A percentile compares a stretch with the other conserved stretches of the same genome.
Conservation (phyloP, 2,113 vertebrate species). For the Scolopax mira region DNA sequence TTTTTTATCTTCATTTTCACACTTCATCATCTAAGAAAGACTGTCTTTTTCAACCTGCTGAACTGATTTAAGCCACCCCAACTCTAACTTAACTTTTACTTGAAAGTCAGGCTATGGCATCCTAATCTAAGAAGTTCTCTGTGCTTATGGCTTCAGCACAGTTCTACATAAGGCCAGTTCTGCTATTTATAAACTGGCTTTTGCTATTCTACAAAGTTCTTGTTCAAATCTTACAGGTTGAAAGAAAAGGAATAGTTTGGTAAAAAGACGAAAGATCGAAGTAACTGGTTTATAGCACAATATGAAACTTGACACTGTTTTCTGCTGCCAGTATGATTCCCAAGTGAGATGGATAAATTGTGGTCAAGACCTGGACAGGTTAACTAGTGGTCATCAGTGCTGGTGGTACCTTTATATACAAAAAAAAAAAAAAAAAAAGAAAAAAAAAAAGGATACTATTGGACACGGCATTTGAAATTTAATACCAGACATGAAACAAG, state of each 20-base stretch:
- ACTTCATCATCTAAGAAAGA: constrained; percentile 55
- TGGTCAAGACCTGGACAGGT: constrained; percentile 66
- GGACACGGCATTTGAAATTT: constrained; percentile 64
- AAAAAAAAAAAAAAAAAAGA: constrained; percentile 25
- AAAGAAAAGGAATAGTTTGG: neutral
- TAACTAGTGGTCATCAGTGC: constrained; percentile 57
- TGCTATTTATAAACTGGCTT: constrained; percentile 20
- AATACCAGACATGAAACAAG: constrained; percentile 70
- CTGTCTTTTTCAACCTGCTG: constrained; percentile 62
- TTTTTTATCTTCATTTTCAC: constrained; percentile 62
- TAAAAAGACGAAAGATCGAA: neutral
- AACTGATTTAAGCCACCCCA: constrained; percentile 51
- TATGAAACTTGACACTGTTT: constrained; percentile 42
- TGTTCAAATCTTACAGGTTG: neutral
- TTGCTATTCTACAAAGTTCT: neutral
- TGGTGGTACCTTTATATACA: constrained; percentile 50
- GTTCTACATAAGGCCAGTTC: constrained; percentile 3
- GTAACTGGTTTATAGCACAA: constrained; percentile 15
- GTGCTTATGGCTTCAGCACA: neutral
- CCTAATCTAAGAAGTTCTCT: constrained; percentile 29
- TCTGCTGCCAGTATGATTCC: constrained; percentile 44
- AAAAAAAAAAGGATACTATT: constrained; percentile 15
- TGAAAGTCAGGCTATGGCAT: neutral
- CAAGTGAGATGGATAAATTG: constrained; percentile 67
- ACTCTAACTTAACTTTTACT: constrained; percentile 29